phyloP scores from a whole-genome alignment of 2,797 vertebrate species.

The Spinus olivaceus region DNA sequence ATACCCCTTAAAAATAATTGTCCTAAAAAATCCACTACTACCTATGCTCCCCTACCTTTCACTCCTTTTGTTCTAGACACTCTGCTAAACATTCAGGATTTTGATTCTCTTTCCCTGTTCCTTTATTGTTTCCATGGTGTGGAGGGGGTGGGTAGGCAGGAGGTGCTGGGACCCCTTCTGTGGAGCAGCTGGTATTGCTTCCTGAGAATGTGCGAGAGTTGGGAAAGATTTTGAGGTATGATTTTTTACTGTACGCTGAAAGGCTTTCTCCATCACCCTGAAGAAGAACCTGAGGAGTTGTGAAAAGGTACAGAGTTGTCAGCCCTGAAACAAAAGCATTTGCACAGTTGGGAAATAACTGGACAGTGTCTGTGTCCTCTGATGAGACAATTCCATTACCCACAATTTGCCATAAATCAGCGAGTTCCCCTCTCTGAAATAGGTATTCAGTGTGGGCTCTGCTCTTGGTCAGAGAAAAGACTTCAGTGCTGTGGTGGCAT shows the following conservation, averaged over 20 bases:
- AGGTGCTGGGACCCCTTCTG: slow-evolving; percentile 21
- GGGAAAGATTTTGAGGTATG: background rate
- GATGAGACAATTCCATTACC: slow-evolving; percentile 33
- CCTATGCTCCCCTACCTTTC: background rate
- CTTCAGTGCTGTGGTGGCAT: background rate
- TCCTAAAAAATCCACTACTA: background rate
- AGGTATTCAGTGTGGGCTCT: background rate
- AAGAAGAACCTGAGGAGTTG: slow-evolving; percentile 23
- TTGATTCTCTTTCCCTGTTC: background rate
- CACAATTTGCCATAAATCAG: background rate
- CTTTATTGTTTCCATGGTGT: slow-evolving; percentile 1
- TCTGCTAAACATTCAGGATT: background rate
- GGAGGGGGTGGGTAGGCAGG: background rate
- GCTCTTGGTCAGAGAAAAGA: background rate
- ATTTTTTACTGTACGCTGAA: background rate
- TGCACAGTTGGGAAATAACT: background rate
- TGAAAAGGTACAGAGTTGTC: slow-evolving; percentile 55
- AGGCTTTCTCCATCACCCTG: slow-evolving; percentile 32
- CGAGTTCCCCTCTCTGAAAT: background rate
- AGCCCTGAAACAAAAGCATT: background rate
- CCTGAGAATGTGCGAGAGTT: background rate
- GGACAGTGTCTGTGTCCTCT: slow-evolving; percentile 3
- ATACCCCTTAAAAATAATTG: background rate
- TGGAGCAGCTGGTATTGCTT: slow-evolving; percentile 40
- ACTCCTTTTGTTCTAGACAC: background rate